These are phyloP conservation scores for Euschistus heros DNA, from an alignment of 1,140 invertebrate species.

Conservation along the genomic window DNA sequence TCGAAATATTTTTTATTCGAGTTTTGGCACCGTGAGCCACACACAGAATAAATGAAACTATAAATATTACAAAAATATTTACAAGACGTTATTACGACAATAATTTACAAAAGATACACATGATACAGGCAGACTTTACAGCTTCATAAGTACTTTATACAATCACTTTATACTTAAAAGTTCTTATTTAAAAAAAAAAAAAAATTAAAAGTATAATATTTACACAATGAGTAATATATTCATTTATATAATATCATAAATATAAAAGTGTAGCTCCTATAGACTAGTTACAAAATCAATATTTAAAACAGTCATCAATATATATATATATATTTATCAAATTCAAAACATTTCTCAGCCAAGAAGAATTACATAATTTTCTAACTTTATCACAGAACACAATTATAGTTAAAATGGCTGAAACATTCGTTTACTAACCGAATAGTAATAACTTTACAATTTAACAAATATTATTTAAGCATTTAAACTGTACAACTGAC, in stretches of 20 bases:
- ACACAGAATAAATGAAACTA: neutral
- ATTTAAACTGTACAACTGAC: too few species aligned
- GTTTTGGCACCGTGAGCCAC: slow-evolving; percentile 9
- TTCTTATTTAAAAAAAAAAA: neutral
- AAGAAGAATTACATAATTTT: slow-evolving; percentile 1
- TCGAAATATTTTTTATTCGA: slow-evolving; percentile 6
- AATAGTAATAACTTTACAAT: too few species aligned
- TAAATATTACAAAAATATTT: slow-evolving; percentile 10
- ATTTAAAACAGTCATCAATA: neutral
- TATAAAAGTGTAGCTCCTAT: slow-evolving; percentile 3
- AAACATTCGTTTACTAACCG: neutral
- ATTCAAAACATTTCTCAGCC: neutral
- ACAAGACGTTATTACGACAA: slow-evolving; percentile 3
- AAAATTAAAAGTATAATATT: neutral
- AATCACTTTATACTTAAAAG: neutral
- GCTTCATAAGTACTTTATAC: neutral
- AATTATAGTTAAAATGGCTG: slow-evolving; percentile 11
- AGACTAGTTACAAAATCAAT: slow-evolving; percentile 4
- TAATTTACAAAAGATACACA: slow-evolving; percentile 2
- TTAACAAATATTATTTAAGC: too few species aligned
- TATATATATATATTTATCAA: neutral
- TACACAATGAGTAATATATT: slow-evolving; percentile 1
- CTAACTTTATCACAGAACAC: slow-evolving; percentile 9
- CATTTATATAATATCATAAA: neutral
- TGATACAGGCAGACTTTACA: neutral